phyloP scores from a whole-genome alignment of 2,113 vertebrate species.

The Pedionomus torquatus region DNA sequence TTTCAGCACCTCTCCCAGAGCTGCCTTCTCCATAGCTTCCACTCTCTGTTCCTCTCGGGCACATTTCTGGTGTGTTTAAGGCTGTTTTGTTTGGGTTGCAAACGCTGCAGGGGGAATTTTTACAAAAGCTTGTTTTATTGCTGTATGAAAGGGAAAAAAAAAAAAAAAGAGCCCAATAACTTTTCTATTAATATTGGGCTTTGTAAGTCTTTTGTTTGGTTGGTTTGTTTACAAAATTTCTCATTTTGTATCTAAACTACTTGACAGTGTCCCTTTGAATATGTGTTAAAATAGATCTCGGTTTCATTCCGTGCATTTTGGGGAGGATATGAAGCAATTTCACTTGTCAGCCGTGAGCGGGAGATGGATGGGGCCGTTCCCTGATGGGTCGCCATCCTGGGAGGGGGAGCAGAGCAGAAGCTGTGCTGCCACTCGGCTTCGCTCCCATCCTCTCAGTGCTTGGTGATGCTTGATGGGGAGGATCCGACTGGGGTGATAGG shows the following conservation, averaged over 20 bases:
- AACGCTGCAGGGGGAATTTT: background rate
- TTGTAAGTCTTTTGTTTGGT: background rate
- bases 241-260: background rate
- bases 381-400: fast-evolving
- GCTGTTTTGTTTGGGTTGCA: background rate
- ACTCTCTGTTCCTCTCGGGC: fast-evolving
- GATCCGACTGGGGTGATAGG: background rate
- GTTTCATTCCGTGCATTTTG: background rate
- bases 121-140: background rate
- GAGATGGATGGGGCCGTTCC: conserved; percentile 17
- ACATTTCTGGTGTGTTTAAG: background rate
- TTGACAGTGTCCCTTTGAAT: background rate
- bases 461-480: background rate
- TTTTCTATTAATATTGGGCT: conserved; percentile 18
- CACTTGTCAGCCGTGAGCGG: background rate
- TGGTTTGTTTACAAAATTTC: background rate
- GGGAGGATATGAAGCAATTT: background rate
- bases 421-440: fast-evolving
- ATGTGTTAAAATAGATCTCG: background rate
- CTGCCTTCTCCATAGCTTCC: background rate
- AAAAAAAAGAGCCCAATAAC: background rate
- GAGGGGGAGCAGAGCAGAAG: background rate
- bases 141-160: background rate
- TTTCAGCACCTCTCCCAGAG: background rate
- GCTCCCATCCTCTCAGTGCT: background rate